Evolutionary conservation across 1,140 invertebrate species (phyloP), one percentile per base, ranked within the genome.

Genomic region (Prorops nasuta): DNA sequence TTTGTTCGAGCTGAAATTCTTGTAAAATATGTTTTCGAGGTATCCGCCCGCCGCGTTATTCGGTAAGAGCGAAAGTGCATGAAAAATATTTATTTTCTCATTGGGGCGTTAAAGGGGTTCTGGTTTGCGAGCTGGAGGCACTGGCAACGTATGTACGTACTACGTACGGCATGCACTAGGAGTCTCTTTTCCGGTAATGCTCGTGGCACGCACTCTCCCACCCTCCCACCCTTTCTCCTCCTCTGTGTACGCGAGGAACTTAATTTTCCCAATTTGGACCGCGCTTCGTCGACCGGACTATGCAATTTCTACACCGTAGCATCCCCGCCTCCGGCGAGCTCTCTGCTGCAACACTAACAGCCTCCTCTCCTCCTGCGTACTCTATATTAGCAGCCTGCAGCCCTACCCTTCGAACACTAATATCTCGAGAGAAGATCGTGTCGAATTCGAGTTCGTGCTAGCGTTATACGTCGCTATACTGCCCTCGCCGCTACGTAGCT

Each of bases 251-350:
- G 45, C 50, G 54, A 43, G 32, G 58, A 54, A 62, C 60, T 62
- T 62, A 61, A 62, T 62, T 62, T 62, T 58, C 54, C 60, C 58
- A 62, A 62, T 62, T 62, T 62, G 58, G 60, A 61, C 57, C 57
- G 57, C 58, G 58, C 58, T 61, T 61, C 58, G 58, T 60, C 58
- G 58, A 61, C 58, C 58, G 45, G 58, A 62, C 54, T 50, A 62
- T 62, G 59, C 59, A 60, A 60, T 62, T 60, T 62, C 54, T 60
- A 60, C 58, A 45, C 47, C 52, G 45, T n/a, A n/a, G n/a, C 32
- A 31, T 43, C 49, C 42, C 51, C 41, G 16, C 45, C 15, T 43
- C 39, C 20, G 12, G 14, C 21, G 21, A 9, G 36, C 39, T 16
- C 51, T 39, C 20, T 6, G 24, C 24, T 28, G 4, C 24, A 4